phyloP scores from a whole-genome alignment of 2,113 vertebrate species.

The Sula dactylatra region DNA sequence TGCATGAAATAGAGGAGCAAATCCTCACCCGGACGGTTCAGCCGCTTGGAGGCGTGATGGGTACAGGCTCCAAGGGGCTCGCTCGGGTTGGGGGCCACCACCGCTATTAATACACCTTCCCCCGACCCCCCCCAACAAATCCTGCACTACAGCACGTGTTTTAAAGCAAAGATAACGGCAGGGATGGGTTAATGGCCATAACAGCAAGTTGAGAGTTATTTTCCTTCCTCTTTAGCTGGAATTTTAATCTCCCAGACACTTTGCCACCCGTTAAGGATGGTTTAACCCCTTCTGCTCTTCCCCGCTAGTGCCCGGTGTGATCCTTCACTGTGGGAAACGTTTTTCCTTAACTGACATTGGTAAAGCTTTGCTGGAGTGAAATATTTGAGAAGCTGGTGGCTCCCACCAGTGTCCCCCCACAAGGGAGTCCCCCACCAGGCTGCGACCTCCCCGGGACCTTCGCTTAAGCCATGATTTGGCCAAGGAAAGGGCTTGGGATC shows the following conservation, averaged over 20 bases:
- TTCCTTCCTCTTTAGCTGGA: neutral
- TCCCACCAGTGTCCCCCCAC: neutral
- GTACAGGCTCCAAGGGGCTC: neutral
- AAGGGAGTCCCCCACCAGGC: neutral
- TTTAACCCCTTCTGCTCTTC: neutral
- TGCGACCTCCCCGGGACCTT: neutral
- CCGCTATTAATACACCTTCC: neutral
- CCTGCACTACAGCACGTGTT: neutral
- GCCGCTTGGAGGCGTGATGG: neutral
- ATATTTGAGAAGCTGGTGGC: neutral
- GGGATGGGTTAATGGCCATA: neutral
- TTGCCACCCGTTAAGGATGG: neutral
- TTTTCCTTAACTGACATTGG: neutral
- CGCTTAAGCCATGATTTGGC: neutral
- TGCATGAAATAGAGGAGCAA: slow-evolving; percentile 36
- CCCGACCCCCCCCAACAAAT: rapidly evolving
- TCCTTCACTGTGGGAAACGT: neutral
- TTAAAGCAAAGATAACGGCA: slow-evolving; percentile 17
- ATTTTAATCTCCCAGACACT: neutral
- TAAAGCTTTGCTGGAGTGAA: neutral
- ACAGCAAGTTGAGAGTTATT: neutral
- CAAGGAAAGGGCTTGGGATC: neutral
- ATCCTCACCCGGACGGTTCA: slow-evolving; percentile 18
- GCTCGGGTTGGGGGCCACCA: neutral
- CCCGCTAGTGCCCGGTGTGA: rapidly evolving